Evolutionary conservation across 2,797 vertebrate species (phyloP), one percentile per base, ranked within the genome.

Genomic region (Urocyon cinereoargenteus): DNA sequence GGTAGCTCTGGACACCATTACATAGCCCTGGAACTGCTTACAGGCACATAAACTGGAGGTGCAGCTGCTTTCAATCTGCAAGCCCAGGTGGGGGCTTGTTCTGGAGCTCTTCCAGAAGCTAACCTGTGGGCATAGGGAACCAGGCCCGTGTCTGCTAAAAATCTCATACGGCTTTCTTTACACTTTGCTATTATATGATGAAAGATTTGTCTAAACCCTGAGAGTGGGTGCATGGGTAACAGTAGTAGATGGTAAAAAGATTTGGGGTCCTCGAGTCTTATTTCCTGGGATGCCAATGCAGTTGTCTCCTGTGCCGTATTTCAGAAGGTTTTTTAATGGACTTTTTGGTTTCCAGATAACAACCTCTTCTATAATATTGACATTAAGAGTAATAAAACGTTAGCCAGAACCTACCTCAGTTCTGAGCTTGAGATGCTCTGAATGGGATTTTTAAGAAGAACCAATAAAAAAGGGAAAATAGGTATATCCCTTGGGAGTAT

Each of bases 401-500:
- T 93, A 91, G 55, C 91, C 91, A 82, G 36, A 95, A 90, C 34
- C 18, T 91, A 78, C 45, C 57, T 95, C 34, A 19, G 3, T 87
- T 85, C 72, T 91, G 86, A 90, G 64, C 11, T 90, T 95, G 40
- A 61, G 88, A n/a, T 82, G 55, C 31, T 91, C 24, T 70, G 77
- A 93, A 81, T 77, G 45, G 36, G 24, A 61, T 94, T 94, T 94
- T 96, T 96, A 97, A 95, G 78, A 68, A 96, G 57, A 93, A 53
- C 68, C 24, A 86, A 4, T 28, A 45, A 85, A 85, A 45, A 28
- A 4, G 12, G 19, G 1, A 45, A 55, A 73, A 66, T 22, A 12
- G 2, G 6, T 64, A 15, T 72, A 55, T 26, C 34, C 16, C 68
- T 72, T 57, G 9, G 34, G 15, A 61, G 36, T 28, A 49, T 81